phyloP scores from a whole-genome alignment of 2,797 vertebrate species.

The Amniataba percoides region DNA sequence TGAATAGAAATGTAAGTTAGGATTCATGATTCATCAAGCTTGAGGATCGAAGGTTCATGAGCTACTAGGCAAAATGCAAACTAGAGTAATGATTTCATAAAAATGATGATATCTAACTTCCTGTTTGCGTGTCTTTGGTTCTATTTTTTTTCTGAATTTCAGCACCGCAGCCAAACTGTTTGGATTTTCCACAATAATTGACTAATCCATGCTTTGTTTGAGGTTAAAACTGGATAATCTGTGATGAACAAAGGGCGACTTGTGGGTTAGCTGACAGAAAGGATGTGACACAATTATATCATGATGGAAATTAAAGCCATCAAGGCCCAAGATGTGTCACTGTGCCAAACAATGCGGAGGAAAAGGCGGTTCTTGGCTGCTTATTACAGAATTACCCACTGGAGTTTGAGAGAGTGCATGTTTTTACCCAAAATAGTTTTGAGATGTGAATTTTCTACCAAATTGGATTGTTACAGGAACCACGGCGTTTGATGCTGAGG shows the following conservation, averaged over 20 bases:
- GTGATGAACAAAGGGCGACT: not conserved
- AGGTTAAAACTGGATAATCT: slow-evolving; percentile 14
- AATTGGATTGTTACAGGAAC: slow-evolving; percentile 24
- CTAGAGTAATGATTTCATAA: not conserved
- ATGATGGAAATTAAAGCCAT: slow-evolving; percentile 2
- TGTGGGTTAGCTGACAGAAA: not conserved
- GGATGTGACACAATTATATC: not conserved
- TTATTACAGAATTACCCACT: slow-evolving; percentile 15
- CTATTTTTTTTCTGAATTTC: slow-evolving; percentile 1
- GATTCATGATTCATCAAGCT: not conserved
- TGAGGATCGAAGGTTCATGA: not conserved
- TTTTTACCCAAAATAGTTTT: not conserved
- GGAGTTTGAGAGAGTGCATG: not conserved
- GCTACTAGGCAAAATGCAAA: not conserved
- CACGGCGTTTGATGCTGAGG: slow-evolving; percentile 8
- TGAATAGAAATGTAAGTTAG: not conserved
- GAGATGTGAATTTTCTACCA: slow-evolving; percentile 12
- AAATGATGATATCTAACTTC: not conserved
- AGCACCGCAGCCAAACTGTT: not conserved
- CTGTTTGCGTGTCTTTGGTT: not conserved
- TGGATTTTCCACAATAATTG: not conserved
- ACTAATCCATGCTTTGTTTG: not conserved
- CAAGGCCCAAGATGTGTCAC: not conserved
- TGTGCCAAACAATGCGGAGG: not conserved
- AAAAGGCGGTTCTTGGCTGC: not conserved